These are phyloP conservation scores for Rugalucina vietnamica DNA, from an alignment of 2,888 invertebrate species.

Conservation along the genomic window DNA sequence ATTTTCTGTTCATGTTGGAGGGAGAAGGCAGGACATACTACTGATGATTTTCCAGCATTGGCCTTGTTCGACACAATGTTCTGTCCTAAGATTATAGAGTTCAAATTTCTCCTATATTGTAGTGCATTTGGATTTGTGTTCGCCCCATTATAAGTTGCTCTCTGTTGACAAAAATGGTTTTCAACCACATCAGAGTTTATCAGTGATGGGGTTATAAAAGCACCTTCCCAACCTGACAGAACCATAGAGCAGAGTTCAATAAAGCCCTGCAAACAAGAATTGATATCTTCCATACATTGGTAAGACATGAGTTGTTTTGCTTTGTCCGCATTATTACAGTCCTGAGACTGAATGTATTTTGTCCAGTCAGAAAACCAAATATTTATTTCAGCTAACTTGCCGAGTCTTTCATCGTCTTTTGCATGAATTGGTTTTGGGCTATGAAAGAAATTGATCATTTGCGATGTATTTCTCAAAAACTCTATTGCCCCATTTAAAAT, in stretches of 20 bases:
- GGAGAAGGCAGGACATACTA: neutral
- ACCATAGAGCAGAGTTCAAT: neutral
- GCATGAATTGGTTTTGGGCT: constrained; percentile 24
- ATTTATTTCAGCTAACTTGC: constrained; percentile 11
- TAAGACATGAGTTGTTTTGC: constrained; percentile 9
- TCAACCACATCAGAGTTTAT: constrained; percentile 47
- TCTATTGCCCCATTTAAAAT: constrained; percentile 43
- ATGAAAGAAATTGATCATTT: constrained; percentile 33
- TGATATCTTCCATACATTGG: constrained; percentile 43
- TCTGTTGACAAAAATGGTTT: constrained; percentile 44
- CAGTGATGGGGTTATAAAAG: constrained; percentile 33
- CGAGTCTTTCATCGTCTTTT: constrained; percentile 30
- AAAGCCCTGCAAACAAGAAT: constrained; percentile 41
- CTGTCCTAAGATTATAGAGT: constrained; percentile 38
- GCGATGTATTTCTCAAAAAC: constrained; percentile 30
- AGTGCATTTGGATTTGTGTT: constrained; percentile 36
- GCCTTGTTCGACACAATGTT: constrained; percentile 27
- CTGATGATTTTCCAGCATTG: constrained; percentile 25
- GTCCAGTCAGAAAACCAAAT: constrained; percentile 26
- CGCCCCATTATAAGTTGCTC: constrained; percentile 29
- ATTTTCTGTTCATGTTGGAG: neutral
- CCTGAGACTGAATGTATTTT: neutral
- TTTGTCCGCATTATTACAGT: neutral
- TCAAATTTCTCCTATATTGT: constrained; percentile 30
- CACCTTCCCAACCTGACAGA: neutral